phyloP scores from a whole-genome alignment of 2,113 vertebrate species.

The Dascyllus trimaculatus region DNA sequence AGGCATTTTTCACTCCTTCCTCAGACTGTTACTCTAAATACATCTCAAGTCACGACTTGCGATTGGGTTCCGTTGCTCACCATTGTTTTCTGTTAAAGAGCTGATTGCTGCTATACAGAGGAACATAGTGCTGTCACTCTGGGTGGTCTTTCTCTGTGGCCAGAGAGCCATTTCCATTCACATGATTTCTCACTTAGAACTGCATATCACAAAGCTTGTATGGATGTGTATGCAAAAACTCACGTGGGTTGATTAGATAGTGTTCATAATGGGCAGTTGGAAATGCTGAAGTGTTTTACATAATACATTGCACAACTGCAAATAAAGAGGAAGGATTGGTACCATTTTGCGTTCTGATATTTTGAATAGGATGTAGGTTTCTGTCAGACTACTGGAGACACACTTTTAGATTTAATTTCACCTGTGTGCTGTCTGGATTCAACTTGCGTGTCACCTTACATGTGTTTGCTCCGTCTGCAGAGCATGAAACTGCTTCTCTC shows the following conservation, averaged over 20 bases:
- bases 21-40: neutral
- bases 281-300: neutral
- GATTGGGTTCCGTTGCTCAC: conserved; percentile 32
- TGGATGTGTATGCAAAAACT: neutral
- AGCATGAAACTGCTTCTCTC: neutral
- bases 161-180: neutral
- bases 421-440: no score
- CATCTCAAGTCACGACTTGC: conserved; percentile 45
- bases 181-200: neutral
- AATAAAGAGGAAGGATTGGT: neutral
- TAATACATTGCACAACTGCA: neutral
- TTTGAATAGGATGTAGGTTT: neutral
- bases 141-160: neutral
- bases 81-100: conserved; percentile 3
- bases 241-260: neutral
- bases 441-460: neutral
- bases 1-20: conserved; percentile 2
- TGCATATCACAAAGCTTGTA: neutral
- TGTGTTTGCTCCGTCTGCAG: neutral
- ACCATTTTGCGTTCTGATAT: neutral
- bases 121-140: no score
- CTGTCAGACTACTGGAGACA: neutral
- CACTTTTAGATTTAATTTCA: neutral
- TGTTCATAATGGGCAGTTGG: neutral
- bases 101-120: neutral